Base-by-base conservation (phyloP, 1,140 invertebrate genomes). In the Myzus persicae region DNA sequence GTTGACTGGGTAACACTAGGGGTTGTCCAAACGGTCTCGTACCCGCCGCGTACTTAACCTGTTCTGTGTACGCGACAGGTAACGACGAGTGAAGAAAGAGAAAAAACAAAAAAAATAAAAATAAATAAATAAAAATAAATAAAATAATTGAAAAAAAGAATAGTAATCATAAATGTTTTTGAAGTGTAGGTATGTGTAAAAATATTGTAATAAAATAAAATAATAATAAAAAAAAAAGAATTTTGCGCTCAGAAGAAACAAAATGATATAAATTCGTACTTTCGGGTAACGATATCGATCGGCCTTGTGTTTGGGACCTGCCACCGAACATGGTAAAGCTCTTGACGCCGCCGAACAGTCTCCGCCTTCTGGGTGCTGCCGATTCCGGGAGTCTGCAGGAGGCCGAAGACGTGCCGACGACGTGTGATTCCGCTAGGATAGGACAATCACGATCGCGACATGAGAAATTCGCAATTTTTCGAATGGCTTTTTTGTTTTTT, bases 271-370 rank as follows among this genome's bases (percentile, higher is more conserved):
- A 94, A 92, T 95, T 96, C 96, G 96, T 97, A 97, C 97, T 97
- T 97, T 97, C 97, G 95, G 97, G 97, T 95, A 97, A 96, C 94
- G 97, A 97, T 95, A 97, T 97, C 95, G 97, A 97, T 94, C 96
- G 96, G 95, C 97, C 96, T 95, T 97, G 96, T 84, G 91, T 92
- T 92, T 92, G 91, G 94, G 96, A 96, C 92, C 96, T 96, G 94
- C 96, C 96, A 94, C 97, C 96, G 95, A 97, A 97, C 94, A 97
- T 96, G 94, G 97, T 97, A 94, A 97, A 95, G 95, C 97, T 97
- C 95, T 97, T 97, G 96, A 97, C 96, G 88, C 97, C 97, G 94
- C 97, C 97, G 95, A 97, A 97, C 94, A 97, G 95, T 51, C 96
- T 96, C 85, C 94, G 91, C 93, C 94, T 94, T 91, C 94, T 90